These are phyloP conservation scores for Mimumesa dahlbomi DNA, from an alignment of 2,888 invertebrate genomes.

Conservation along the genomic window DNA sequence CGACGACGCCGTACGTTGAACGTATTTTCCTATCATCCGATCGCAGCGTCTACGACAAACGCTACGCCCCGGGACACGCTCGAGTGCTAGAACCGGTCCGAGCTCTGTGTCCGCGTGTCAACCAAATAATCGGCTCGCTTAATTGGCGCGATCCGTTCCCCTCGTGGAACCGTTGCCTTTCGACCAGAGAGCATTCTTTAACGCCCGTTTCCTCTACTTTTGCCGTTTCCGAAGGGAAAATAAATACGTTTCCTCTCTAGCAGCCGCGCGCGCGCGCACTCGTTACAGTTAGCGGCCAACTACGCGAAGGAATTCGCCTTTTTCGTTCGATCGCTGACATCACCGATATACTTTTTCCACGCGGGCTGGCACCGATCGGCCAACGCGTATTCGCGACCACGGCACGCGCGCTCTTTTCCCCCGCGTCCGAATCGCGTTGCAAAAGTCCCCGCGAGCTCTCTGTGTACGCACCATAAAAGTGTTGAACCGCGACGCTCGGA, in stretches of 20 bases:
- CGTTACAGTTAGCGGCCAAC: not conserved
- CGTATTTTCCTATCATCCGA: slow-evolving; percentile 67
- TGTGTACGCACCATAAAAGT: too few relatives aligned
- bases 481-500: too few relatives aligned
- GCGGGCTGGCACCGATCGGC: too few relatives aligned
- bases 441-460: too few relatives aligned
- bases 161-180: not conserved
- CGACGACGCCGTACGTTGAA: slow-evolving; percentile 44
- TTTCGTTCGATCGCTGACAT: not conserved
- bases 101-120: slow-evolving; percentile 10
- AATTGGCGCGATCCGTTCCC: slow-evolving; percentile 52
- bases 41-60: slow-evolving; percentile 53
- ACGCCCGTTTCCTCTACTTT: too few relatives aligned
- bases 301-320: slow-evolving; percentile 22
- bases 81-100: slow-evolving; percentile 63
- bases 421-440: too few relatives aligned
- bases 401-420: too few relatives aligned
- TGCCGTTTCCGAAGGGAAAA: too few relatives aligned
- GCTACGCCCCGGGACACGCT: slow-evolving; percentile 30
- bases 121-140: slow-evolving; percentile 47
- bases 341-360: too few relatives aligned
- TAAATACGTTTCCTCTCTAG: not conserved
- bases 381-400: too few relatives aligned
- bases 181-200: slow-evolving; percentile 2
- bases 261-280: slow-evolving; percentile 7